phyloP scores from a whole-genome alignment of 2,888 invertebrate genomes.

The Coelogynopora nodosa region DNA sequence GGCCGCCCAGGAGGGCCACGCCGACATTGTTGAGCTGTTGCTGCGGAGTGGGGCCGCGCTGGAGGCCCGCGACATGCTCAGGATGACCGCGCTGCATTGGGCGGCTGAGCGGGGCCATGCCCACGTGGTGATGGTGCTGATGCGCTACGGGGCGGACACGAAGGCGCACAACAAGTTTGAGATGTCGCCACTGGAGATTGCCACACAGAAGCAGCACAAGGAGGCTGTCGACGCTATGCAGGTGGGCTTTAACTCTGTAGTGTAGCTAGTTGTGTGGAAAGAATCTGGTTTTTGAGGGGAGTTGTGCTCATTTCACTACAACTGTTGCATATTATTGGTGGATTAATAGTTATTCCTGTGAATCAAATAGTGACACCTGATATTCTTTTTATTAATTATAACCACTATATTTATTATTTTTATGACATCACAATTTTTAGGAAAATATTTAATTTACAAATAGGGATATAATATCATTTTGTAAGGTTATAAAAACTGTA shows the following conservation, averaged over 20 bases:
- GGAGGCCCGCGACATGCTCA: slow-evolving; percentile 74
- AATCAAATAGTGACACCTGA: no score
- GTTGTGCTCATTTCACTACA: no score
- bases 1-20: slow-evolving; percentile 79
- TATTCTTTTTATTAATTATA: no score
- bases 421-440: no score
- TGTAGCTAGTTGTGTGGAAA: background rate
- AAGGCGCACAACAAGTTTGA: slow-evolving; percentile 71
- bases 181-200: slow-evolving; percentile 70
- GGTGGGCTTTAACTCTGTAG: background rate
- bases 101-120: slow-evolving; percentile 78
- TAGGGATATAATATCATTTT: no score
- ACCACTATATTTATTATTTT: no score
- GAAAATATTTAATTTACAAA: no score
- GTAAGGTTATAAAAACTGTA: no score
- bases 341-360: no score
- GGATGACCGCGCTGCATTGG: slow-evolving; percentile 91
- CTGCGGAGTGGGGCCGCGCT: slow-evolving; percentile 71
- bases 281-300: no score
- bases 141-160: slow-evolving; percentile 73
- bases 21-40: slow-evolving; percentile 70
- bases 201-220: slow-evolving; percentile 58
- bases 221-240: background rate
- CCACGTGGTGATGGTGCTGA: slow-evolving; percentile 69
- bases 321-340: no score